phyloP scores from a whole-genome alignment of 2,797 vertebrate genomes.

The Simalia tracyae region DNA sequence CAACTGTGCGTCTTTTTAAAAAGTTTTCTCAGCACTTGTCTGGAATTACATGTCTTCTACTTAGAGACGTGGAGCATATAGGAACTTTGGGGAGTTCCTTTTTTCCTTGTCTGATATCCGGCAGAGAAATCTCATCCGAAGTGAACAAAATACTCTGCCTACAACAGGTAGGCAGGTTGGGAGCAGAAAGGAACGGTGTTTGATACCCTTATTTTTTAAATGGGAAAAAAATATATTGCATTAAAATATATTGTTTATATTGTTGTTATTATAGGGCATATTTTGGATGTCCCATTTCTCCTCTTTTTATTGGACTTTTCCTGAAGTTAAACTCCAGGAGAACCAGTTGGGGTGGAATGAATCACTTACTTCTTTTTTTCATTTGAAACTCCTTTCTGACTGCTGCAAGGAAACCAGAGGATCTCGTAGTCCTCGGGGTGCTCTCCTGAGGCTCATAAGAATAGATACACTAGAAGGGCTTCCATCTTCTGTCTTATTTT shows the following conservation, averaged over 20 bases:
- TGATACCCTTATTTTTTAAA: neutral
- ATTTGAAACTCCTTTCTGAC: neutral
- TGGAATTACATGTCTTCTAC: conserved; percentile 29
- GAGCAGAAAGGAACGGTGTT: neutral
- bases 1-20: neutral
- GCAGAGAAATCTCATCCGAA: neutral
- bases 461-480: neutral
- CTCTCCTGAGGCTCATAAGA: neutral
- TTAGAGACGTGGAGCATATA: conserved; percentile 25
- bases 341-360: neutral
- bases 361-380: neutral
- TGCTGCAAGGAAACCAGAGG: neutral
- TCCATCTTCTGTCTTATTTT: neutral
- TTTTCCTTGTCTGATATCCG: conserved; percentile 49
- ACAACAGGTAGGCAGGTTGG: neutral
- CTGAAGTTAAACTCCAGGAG: neutral
- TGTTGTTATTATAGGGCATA: neutral
- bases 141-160: neutral
- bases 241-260: neutral
- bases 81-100: conserved; percentile 37
- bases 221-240: conserved; percentile 5
- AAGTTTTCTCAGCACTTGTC: conserved; percentile 42
- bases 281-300: neutral
- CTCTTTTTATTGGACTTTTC: neutral
- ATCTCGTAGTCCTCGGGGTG: neutral